Conservation (phyloP, 2,113 vertebrate species). For the Alligator mississippiensis region DNA sequence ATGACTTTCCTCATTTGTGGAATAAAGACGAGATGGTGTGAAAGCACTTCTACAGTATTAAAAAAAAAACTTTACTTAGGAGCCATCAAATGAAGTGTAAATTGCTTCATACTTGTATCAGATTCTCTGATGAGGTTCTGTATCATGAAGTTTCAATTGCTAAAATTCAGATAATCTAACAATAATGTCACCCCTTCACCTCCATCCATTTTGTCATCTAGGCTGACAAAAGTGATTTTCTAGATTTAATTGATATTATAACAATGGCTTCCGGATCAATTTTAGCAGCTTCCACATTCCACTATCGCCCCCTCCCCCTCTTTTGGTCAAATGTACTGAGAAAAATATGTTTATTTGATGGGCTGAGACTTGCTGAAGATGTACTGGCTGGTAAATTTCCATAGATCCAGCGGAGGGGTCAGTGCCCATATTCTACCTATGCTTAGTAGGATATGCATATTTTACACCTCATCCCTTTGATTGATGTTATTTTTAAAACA, state of each 20-base stretch:
- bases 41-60: constrained; percentile 46
- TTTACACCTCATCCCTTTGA: neutral
- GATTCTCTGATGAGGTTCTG: constrained; percentile 24
- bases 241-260: constrained; percentile 29
- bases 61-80: constrained; percentile 42
- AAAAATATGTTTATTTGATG: neutral
- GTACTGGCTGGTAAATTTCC: neutral
- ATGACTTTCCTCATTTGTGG: constrained; percentile 49
- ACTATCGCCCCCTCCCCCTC: neutral
- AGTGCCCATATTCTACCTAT: rapidly evolving
- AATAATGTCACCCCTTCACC: constrained; percentile 35
- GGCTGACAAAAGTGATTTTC: constrained; percentile 1
- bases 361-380: neutral
- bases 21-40: constrained; percentile 24
- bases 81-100: constrained; percentile 45
- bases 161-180: constrained; percentile 47
- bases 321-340: neutral
- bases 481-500: neutral
- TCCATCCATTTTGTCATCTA: constrained; percentile 10
- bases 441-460: neutral
- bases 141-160: constrained; percentile 35
- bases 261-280: neutral
- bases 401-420: neutral
- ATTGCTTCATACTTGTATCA: constrained; percentile 67
- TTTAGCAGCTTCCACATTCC: neutral